These are phyloP conservation scores for Pyxicephalus adspersus DNA, from an alignment of 2,113 vertebrate species.

Conservation along the genomic window DNA sequence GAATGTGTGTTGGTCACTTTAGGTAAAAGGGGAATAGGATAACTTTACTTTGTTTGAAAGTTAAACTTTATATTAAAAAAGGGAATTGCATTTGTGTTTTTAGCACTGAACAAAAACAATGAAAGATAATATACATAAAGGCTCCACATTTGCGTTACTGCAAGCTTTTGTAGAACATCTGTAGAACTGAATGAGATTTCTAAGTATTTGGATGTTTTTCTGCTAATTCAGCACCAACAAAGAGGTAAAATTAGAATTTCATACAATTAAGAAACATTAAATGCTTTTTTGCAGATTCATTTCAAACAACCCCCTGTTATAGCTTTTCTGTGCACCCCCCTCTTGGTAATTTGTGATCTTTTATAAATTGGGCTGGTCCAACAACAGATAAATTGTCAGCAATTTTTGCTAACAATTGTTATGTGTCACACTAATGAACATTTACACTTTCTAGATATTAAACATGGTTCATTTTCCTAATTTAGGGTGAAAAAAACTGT, in stretches of 20 bases:
- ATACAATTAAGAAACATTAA: neutral
- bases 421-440: neutral
- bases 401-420: neutral
- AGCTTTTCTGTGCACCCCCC: neutral
- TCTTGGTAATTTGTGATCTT: neutral
- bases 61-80: too few species aligned
- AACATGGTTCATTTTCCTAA: neutral
- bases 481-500: too few species aligned
- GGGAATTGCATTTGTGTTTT: too few species aligned
- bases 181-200: neutral
- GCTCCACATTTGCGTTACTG: too few species aligned
- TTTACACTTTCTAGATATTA: neutral
- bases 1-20: too few species aligned
- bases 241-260: neutral
- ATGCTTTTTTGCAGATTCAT: neutral
- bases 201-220: neutral
- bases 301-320: neutral
- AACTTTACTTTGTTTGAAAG: too few species aligned
- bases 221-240: neutral
- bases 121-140: too few species aligned
- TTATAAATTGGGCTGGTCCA: neutral
- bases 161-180: neutral
- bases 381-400: constrained; percentile 14
- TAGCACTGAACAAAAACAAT: too few species aligned
- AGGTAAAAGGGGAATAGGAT: too few species aligned